Base-by-base conservation (phyloP, 1,140 invertebrate species). In the Temnothorax longispinosus region DNA sequence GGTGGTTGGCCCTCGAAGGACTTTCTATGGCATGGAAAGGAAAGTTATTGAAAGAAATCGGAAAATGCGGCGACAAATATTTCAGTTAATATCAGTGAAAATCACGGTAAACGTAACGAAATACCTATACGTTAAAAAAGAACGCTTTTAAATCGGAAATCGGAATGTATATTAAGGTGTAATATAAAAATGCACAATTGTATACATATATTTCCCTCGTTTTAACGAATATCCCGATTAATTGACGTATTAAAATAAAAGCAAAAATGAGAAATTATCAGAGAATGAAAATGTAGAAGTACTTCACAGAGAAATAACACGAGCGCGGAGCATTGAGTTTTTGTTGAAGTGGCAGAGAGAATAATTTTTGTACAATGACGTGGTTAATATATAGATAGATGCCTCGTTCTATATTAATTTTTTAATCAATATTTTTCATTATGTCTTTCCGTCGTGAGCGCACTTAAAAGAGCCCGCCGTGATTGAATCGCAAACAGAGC, bases 31-130 rank as follows among this genome's bases (percentile, higher is more conserved):
- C 15, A 47, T 0, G 11, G 13, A 1, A 18, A 74, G 54, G 54
- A 82, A 82, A 75, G 56, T 84, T 74, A 60, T 84, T 60, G 80
- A 75, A 47, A 60, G 80, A 75, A 75, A 84, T 18, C 13, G 69
- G 69, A 50, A 84, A 75, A 62, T 38, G 10, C 65, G 35, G 27
- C n/a, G 27, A 60, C 18, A 82, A 74, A 82, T 74, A 74, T n/a
- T 32, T 1, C 18, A 41, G 41, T 74, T 84, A 71, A 84, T 84
- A 74, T 60, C 54, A 32, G 1, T 11, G 11, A 47, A 69, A 69
- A 69, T 54, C n/a, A 44, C 6, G 2, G 13, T 5, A 2, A 13
- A 5, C 13, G 13, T 27, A 69, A 69, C 15, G 35, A 69, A 47
- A 38, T 38, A 38, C 3, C 15, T 11, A 67, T 11, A 67, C 15